Evolutionary conservation across 2,888 invertebrate genomes (phyloP).

Genomic region (Autographa gamma): DNA sequence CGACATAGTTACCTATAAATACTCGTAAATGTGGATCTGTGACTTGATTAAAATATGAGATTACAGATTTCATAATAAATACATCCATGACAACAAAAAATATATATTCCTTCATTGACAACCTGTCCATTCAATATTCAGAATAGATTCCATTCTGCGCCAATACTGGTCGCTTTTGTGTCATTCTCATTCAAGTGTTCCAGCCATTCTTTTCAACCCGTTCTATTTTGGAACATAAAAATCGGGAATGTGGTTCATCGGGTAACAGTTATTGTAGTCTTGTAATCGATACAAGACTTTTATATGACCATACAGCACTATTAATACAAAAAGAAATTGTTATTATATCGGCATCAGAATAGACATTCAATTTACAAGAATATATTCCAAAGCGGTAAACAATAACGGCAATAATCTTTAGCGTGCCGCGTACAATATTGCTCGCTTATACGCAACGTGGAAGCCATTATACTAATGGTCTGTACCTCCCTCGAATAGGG

Average conservation of each 20-base stretch:
- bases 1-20: too few species aligned
- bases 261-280: too few species aligned
- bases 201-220: not conserved
- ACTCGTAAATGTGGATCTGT: too few species aligned
- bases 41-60: too few species aligned
- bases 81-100: not conserved
- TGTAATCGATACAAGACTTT: too few species aligned
- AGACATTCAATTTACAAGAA: slow-evolving; percentile 43
- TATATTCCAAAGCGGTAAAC: slow-evolving; percentile 47
- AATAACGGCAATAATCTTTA: slow-evolving; percentile 48
- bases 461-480: slow-evolving; percentile 48
- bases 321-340: not conserved
- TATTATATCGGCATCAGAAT: slow-evolving; percentile 5
- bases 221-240: not conserved
- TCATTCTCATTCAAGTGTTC: not conserved
- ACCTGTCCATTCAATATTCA: not conserved
- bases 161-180: not conserved
- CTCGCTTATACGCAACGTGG: slow-evolving; percentile 45
- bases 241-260: not conserved
- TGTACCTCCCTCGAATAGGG: not conserved
- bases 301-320: not conserved
- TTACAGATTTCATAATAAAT: not conserved
- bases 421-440: slow-evolving; percentile 33
- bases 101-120: not conserved
- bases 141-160: slow-evolving; percentile 1